Percentiles rank a stretch among this genome's conserved stretches.
Evolutionary conservation across 2,797 vertebrate genomes (phyloP).

Genomic region (Passerculus sandwichensis): DNA sequence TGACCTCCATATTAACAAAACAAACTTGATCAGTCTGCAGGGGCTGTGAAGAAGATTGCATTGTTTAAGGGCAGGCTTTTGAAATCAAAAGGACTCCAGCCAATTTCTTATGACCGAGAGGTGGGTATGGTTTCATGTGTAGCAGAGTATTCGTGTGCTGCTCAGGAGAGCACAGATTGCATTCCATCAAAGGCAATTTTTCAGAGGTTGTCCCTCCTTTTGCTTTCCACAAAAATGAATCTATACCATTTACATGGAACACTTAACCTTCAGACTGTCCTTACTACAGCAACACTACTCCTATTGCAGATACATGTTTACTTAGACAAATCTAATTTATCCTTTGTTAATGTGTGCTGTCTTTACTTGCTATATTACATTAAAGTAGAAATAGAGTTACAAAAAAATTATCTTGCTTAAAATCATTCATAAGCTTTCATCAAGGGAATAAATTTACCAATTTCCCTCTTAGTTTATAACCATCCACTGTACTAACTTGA

Average conservation of each 20-base stretch:
- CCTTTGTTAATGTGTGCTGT: slow-evolving; percentile 82
- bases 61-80: slow-evolving; percentile 19
- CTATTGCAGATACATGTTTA: slow-evolving; percentile 81
- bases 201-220: slow-evolving; percentile 68
- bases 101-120: slow-evolving; percentile 29
- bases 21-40: neutral
- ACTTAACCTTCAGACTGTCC: slow-evolving; percentile 83
- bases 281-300: slow-evolving; percentile 71
- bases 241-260: slow-evolving; percentile 59
- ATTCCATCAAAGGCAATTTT: slow-evolving; percentile 69
- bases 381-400: slow-evolving; percentile 85
- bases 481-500: slow-evolving; percentile 78
- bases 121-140: slow-evolving; percentile 26
- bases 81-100: slow-evolving; percentile 17
- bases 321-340: slow-evolving; percentile 86
- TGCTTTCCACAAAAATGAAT: slow-evolving; percentile 70
- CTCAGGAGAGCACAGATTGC: slow-evolving; percentile 66
- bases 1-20: neutral
- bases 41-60: neutral
- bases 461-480: slow-evolving; percentile 79
- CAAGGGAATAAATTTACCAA: slow-evolving; percentile 80
- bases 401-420: slow-evolving; percentile 81
- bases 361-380: slow-evolving; percentile 83
- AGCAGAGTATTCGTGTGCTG: slow-evolving; percentile 40
- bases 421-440: slow-evolving; percentile 78